Conservation (phyloP, 2,888 invertebrate genomes). For the Exocentrus adspersus region DNA sequence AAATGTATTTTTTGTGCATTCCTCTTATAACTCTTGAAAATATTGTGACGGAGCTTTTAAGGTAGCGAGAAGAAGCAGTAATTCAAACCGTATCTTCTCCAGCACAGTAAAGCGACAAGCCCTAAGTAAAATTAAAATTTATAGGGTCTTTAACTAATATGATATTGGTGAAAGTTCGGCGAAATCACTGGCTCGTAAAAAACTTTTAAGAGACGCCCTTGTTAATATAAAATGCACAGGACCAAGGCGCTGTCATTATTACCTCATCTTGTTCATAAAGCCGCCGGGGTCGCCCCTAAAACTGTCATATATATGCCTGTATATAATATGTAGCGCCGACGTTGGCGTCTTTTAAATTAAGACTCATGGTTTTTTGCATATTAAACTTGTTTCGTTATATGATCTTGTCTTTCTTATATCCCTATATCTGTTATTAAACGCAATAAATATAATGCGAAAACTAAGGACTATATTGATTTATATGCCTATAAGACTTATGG, state of each 20-base stretch:
- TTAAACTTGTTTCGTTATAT: slow-evolving; percentile 11
- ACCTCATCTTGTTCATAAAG: slow-evolving; percentile 51
- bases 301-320: slow-evolving; percentile 54
- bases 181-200: slow-evolving; percentile 48
- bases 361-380: slow-evolving; percentile 50
- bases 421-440: neutral
- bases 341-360: slow-evolving; percentile 54
- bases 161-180: slow-evolving; percentile 47
- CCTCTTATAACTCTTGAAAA: too few species aligned
- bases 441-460: too few species aligned
- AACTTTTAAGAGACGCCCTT: slow-evolving; percentile 52
- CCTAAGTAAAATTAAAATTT: slow-evolving; percentile 49
- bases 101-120: slow-evolving; percentile 38
- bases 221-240: slow-evolving; percentile 54
- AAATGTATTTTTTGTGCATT: too few species aligned
- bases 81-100: slow-evolving; percentile 22
- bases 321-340: slow-evolving; percentile 49
- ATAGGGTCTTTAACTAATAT: slow-evolving; percentile 47
- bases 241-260: slow-evolving; percentile 57
- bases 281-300: slow-evolving; percentile 51
- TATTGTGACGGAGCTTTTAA: slow-evolving; percentile 15
- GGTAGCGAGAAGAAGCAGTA: neutral
- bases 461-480: too few species aligned
- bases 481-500: too few species aligned
- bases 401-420: neutral